Base-by-base conservation (phyloP, 2,797 vertebrate genomes). In the Enoplosus armatus region DNA sequence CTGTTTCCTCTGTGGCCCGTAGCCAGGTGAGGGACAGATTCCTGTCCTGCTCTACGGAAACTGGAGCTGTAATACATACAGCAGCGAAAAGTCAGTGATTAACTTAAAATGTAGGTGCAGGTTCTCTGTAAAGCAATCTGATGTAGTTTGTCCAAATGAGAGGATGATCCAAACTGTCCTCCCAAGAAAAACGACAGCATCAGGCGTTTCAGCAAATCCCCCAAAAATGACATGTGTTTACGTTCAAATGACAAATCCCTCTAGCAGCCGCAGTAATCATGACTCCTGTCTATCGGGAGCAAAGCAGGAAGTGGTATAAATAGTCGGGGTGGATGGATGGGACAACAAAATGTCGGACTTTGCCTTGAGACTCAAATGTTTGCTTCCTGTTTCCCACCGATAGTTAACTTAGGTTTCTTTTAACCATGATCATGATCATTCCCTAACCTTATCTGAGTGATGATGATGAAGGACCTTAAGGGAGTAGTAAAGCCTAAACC, bases 11-110 rank as follows among this genome's bases (percentile, higher is more conserved):
- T 24, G 53, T 75, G 74, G 74, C 66, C 55, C 0, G 5, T 2
- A 65, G 78, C 77, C 73, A 79, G 70, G 37, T 70, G 65, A 75
- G 69, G 53, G 22, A 48, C 43, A 70, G 58, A 70, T 33, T 58
- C 33, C 61, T 72, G 47, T 55, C 45, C 65, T 48, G 22, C 55
- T 63, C 27, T 6, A 3, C 9, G 53, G 55, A 54, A 80, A 31
- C 45, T 72, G 16, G 0, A 12, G 50, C 11, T 65, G 22, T 26
- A 31, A 35, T 24, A 50, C 18, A 59, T 31, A 50, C 27, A 75
- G 60, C 26, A 31, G 51, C 3, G 37, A 24, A 2, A 20, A 15
- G 37, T 33, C n/a, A 39, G 12, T 29, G 6, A 60, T 22, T n/a
- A n/a, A n/a, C 16, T 9, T 5, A 20, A 43, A 47, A 47, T 45